Percentiles rank a stretch among this genome's conserved stretches.
Evolutionary conservation across 2,113 vertebrate genomes (phyloP).

Genomic region (Engystomops pustulosus): DNA sequence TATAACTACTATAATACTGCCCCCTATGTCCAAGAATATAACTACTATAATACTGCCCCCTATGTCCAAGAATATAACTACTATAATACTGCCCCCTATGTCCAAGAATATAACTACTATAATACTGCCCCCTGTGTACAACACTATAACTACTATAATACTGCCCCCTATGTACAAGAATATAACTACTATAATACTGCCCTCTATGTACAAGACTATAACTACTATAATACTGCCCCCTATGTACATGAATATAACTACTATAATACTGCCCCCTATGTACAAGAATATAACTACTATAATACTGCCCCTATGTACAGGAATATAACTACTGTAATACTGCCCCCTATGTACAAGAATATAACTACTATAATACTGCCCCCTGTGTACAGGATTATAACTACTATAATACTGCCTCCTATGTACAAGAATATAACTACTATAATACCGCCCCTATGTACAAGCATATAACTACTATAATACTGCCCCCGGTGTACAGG

Average conservation of each 20-base stretch:
- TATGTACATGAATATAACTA: conserved; percentile 4
- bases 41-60: neutral
- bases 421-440: neutral
- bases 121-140: conserved; percentile 5
- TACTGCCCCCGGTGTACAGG: neutral
- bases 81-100: neutral
- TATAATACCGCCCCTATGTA: neutral
- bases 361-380: neutral
- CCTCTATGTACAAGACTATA: conserved; percentile 7
- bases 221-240: conserved; percentile 11
- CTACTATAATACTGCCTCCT: neutral
- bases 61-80: conserved; percentile 14
- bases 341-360: neutral
- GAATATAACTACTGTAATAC: conserved; percentile 8
- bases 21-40: neutral
- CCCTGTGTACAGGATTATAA: neutral
- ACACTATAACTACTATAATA: conserved; percentile 1
- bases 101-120: conserved; percentile 1
- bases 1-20: conserved; percentile 1
- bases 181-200: conserved; percentile 19
- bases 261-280: neutral
- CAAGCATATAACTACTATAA: conserved; percentile 13
- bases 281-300: conserved; percentile 5
- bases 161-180: neutral
- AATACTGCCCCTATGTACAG: neutral